Evolutionary conservation across 2,797 vertebrate genomes (phyloP).

Genomic region (Spinus pinus): DNA sequence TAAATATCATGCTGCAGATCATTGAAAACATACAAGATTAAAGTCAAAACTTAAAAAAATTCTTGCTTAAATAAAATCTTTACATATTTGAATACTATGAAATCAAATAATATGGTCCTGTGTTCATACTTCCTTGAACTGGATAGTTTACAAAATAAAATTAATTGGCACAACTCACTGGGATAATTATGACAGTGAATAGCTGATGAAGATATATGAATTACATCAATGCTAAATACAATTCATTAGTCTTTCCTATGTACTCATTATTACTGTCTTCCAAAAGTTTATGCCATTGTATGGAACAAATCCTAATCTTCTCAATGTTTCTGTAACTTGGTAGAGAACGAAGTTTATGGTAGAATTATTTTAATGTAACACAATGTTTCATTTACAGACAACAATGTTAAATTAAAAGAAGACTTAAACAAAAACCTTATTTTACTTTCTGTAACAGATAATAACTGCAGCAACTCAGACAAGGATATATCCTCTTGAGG

Average conservation of each 20-base stretch:
- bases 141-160: not conserved
- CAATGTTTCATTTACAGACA: not conserved
- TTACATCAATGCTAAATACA: not conserved
- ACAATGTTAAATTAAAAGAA: not conserved
- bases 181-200: not conserved
- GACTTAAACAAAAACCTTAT: not conserved
- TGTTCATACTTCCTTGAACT: not conserved
- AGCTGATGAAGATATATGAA: not conserved
- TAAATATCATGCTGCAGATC: not conserved
- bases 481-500: slow-evolving; percentile 54
- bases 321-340: not conserved
- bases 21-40: not conserved
- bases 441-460: slow-evolving; percentile 42
- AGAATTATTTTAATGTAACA: not conserved
- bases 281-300: not conserved
- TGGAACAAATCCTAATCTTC: not conserved
- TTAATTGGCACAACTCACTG: not conserved
- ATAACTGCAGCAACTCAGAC: slow-evolving; percentile 9
- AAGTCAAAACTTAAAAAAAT: not conserved
- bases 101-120: not conserved
- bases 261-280: not conserved
- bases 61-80: not conserved
- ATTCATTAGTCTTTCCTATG: not conserved
- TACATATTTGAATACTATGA: not conserved
- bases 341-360: not conserved